These are phyloP conservation scores for Schizaphis graminum DNA, from an alignment of 2,888 invertebrate genomes.

Conservation along the genomic window DNA sequence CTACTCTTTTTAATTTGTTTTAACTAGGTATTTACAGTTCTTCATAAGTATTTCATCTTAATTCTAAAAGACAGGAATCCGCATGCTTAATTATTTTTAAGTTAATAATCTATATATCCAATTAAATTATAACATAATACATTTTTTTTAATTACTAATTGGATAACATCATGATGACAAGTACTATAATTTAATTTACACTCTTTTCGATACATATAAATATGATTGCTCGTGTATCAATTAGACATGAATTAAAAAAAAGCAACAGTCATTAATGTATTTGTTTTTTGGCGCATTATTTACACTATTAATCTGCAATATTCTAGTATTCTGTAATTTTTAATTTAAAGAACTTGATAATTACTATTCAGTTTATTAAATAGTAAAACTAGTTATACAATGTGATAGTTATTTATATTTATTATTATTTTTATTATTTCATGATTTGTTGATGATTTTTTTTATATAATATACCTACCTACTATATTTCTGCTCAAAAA, in stretches of 20 bases:
- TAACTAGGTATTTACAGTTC: neutral
- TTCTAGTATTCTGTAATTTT: neutral
- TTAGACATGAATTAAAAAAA: neutral
- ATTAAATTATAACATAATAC: neutral
- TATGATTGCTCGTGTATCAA: neutral
- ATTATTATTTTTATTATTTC: neutral
- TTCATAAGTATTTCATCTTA: neutral
- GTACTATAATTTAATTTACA: neutral
- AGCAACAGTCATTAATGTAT: neutral
- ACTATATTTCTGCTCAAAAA: slow-evolving; percentile 25
- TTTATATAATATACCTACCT: neutral
- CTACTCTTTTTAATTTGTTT: neutral
- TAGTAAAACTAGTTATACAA: neutral
- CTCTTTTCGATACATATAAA: neutral
- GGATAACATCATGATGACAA: neutral
- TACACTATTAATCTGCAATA: neutral
- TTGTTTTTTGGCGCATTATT: neutral
- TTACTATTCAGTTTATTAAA: neutral
- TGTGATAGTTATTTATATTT: neutral
- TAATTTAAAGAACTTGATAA: neutral
- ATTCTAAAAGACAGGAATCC: neutral
- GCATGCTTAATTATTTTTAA: neutral
- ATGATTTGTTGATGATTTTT: neutral
- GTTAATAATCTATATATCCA: neutral
- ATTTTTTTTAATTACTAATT: neutral